These are phyloP conservation scores for Ceratoteleas bidentatus DNA, from an alignment of 1,140 invertebrate genomes.

Conservation along the genomic window DNA sequence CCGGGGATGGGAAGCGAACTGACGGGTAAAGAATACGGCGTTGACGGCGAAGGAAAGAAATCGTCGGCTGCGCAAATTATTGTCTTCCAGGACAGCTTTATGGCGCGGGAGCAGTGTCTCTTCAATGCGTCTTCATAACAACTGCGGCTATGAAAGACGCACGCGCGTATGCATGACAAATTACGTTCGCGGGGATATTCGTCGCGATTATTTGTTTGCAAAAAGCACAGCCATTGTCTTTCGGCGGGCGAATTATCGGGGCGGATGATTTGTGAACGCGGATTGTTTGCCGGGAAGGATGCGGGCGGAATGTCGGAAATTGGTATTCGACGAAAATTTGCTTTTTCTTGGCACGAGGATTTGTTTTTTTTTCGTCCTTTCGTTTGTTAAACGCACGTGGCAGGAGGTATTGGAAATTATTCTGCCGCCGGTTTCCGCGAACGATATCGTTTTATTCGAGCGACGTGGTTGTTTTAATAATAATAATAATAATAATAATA, in stretches of 20 bases:
- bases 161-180: slow-evolving; percentile 55
- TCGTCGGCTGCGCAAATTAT: slow-evolving; percentile 68
- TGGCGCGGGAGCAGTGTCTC: slow-evolving; percentile 36
- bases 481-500: too few species aligned
- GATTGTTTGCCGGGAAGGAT: not conserved
- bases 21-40: too few species aligned
- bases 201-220: slow-evolving; percentile 50
- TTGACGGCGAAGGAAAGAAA: slow-evolving; percentile 66
- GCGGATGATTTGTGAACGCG: not conserved
- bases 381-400: too few species aligned
- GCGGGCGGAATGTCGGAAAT: not conserved
- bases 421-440: too few species aligned
- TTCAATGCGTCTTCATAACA: slow-evolving; percentile 66
- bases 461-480: too few species aligned
- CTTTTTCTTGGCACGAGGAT: too few species aligned
- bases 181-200: slow-evolving; percentile 29
- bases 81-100: slow-evolving; percentile 63
- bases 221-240: slow-evolving; percentile 19
- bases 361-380: too few species aligned
- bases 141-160: slow-evolving; percentile 50
- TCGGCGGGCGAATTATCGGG: not conserved
- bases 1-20: too few species aligned
- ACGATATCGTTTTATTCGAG: too few species aligned
- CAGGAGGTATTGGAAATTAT: too few species aligned
- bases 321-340: not conserved